Evolutionary conservation across 2,113 vertebrate genomes (phyloP), one percentile per base, ranked within the genome.

Genomic region (Menura novaehollandiae): DNA sequence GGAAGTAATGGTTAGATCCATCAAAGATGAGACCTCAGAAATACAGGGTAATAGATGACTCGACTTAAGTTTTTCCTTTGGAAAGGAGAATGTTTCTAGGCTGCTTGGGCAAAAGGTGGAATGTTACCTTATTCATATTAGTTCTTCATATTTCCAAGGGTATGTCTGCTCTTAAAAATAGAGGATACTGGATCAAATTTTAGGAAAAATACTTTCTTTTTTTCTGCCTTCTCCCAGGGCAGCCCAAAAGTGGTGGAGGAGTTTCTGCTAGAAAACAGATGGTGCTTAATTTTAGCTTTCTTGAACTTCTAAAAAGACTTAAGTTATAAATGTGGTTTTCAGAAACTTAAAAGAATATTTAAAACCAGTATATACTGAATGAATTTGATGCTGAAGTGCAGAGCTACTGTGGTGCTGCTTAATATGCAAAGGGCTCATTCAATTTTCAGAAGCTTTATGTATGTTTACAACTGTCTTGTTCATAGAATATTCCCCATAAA

Each of bases 201-300:
- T 26, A 55, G 41, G 58, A 49, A 62, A 67, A 32, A 56, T 8
- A 20, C 24, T 46, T 63, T 10, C 6, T 58, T 53, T 71, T 59
- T n/a, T 5, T 2, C 4, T 4, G 2, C 7, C 1, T 1, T 0
- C 10, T 8, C 6, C 4, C 8, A 37, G 13, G 21, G 10, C 35
- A 67, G 37, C 17, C 17, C 15, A 43, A n/a, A 59, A 81, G 28
- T 53, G 30, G 7, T 69, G 27, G 15, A 20, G 16, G 14, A 59
- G 15, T 58, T 81, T 67, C 47, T 88, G 53, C 58, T 82, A 72
- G 39, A 51, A 76, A 32, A 35, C 15, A n/a, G 15, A 8, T 59
- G 10, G 39, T 66, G 32, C 35, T 82, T 55, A 20, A 22, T 47
- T 85, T 83, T 60, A 52, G 21, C 6, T 51, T 86, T 76, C 49